These are phyloP conservation scores for Bombyx huttoni DNA, from an alignment of 2,888 invertebrate genomes.

Conservation along the genomic window DNA sequence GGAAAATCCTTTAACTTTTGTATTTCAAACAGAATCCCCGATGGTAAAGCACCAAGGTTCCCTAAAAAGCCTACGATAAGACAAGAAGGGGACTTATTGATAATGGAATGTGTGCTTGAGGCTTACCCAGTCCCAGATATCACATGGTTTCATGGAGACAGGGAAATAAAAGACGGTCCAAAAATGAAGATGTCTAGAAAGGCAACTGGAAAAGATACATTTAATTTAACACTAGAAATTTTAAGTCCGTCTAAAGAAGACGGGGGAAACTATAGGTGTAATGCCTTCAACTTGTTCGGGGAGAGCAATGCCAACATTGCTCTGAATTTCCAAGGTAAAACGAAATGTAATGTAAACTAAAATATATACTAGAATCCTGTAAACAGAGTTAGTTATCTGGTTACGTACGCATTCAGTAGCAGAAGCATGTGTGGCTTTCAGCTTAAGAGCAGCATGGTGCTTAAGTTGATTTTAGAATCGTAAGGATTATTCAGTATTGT, in stretches of 20 bases:
- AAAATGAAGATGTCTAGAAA: constrained; percentile 94
- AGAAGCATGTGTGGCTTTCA: constrained; percentile 53
- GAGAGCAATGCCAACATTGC: constrained; percentile 99
- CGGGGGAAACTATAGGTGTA: constrained; percentile 99
- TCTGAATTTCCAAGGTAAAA: constrained; percentile 97
- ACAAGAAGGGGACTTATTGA: constrained; percentile 92
- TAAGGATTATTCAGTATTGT: neutral
- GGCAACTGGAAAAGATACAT: constrained; percentile 90
- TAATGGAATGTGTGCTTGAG: constrained; percentile 97
- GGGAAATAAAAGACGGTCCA: constrained; percentile 84
- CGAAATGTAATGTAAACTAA: constrained; percentile 19
- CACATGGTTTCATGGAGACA: constrained; percentile 94
- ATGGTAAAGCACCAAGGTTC: constrained; percentile 95
- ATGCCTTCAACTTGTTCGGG: constrained; percentile 97
- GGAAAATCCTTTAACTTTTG: constrained; percentile 28
- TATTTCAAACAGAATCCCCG: constrained; percentile 86
- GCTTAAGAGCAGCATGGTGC: constrained; percentile 56
- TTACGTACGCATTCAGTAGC: constrained; percentile 70
- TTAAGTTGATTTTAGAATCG: constrained; percentile 9
- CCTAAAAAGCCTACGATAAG: constrained; percentile 97
- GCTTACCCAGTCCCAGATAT: constrained; percentile 96
- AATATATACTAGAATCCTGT: constrained; percentile 13
- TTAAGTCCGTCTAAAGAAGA: constrained; percentile 95
- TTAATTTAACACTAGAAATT: constrained; percentile 93
- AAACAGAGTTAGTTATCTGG: constrained; percentile 7